These are phyloP conservation scores for Panthera uncia DNA, from an alignment of 2,113 vertebrate species.

Conservation along the genomic window DNA sequence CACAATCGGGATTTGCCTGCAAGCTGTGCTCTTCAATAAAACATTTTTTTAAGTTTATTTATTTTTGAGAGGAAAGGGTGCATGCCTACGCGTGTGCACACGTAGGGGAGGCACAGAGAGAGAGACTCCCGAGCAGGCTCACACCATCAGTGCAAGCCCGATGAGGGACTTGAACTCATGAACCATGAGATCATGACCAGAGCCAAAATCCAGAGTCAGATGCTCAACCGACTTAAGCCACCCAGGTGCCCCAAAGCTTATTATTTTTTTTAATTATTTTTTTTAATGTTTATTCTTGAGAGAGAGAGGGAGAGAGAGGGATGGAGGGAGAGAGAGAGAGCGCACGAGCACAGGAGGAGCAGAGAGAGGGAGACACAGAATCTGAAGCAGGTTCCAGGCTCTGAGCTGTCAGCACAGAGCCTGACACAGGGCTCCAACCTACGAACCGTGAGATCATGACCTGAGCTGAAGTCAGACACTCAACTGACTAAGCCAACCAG, in stretches of 20 bases:
- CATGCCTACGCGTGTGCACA: no score
- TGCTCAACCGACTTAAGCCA: no score
- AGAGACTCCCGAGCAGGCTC: no score
- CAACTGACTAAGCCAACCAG: background rate
- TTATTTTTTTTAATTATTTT: no score
- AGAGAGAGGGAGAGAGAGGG: background rate
- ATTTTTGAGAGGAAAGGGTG: background rate
- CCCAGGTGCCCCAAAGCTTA: no score
- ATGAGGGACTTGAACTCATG: no score
- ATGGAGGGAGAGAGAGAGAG: background rate
- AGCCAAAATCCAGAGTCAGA: no score
- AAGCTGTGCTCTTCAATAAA: background rate
- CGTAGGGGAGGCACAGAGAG: no score
- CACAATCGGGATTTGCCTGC: background rate
- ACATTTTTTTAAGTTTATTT: background rate
- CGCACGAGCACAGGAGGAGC: background rate
- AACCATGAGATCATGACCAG: no score
- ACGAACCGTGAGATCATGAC: background rate
- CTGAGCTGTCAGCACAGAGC: background rate
- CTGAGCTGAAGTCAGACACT: background rate
- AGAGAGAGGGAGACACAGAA: background rate
- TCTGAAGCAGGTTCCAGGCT: background rate
- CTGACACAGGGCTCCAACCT: fast-evolving
- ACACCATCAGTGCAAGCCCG: no score
- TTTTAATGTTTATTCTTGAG: no score